These are phyloP conservation scores for Lycaena phlaeas DNA, from an alignment of 2,888 invertebrate species.

Conservation along the genomic window DNA sequence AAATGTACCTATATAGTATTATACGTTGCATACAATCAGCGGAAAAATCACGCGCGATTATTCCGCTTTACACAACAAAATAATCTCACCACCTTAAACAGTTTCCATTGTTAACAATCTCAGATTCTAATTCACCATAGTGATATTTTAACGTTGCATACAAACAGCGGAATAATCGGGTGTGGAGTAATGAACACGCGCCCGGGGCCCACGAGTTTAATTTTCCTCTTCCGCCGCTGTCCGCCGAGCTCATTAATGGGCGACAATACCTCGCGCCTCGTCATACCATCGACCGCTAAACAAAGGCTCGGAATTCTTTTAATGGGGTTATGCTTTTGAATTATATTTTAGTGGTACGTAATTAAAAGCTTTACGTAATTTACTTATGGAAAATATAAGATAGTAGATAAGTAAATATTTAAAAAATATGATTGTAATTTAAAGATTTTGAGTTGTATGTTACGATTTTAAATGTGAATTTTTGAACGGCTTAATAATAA, in stretches of 20 bases:
- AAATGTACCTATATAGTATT: no score
- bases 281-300: conserved; percentile 41
- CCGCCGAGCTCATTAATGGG: conserved; percentile 59
- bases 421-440: no score
- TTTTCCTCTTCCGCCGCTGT: conserved; percentile 69
- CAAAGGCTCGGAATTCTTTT: conserved; percentile 25
- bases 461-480: no score
- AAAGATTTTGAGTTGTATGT: no score
- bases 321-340: conserved; percentile 6
- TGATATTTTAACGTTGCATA: conserved; percentile 43
- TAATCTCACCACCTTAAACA: no score
- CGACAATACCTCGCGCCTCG: conserved; percentile 64
- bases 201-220: conserved; percentile 68
- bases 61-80: no score
- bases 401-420: no score
- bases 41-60: no score
- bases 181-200: conserved; percentile 61
- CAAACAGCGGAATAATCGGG: conserved; percentile 52
- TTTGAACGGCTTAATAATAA: no score
- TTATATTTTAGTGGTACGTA: no score
- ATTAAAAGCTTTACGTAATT: no score
- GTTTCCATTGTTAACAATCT: conserved; percentile 15
- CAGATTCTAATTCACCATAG: conserved; percentile 18
- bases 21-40: conserved; percentile 43
- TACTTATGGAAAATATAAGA: no score